Base-by-base conservation (phyloP, 1,140 invertebrate genomes). In the Orius laevigatus region DNA sequence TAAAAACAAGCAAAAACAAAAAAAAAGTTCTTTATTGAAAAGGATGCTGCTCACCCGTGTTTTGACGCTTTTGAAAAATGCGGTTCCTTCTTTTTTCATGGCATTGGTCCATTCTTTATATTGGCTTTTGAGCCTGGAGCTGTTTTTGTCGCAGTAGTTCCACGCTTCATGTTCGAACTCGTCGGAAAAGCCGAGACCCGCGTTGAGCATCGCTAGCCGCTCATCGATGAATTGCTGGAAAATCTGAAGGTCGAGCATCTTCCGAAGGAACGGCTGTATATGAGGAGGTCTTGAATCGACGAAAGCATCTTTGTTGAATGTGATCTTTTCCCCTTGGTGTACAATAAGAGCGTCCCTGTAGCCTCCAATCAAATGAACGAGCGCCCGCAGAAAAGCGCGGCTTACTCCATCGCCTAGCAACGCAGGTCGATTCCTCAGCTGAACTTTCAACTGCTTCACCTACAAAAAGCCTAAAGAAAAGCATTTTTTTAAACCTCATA, bases 151-250 rank as follows among this genome's bases (percentile, higher is more conserved):
- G 0, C 82, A 81, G 63, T 87, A 85, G 46, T 78, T 71, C 55
- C 80, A 85, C 12, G 84, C 81, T 66, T 94, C 90, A 62, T 84
- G 71, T 66, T 96, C 91, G 66, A 95, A 95, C 60, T 92, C 84
- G 64, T 96, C 91, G n/a, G 79, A 82, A 60, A 90, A 90, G 1
- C 87, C 86, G 35, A 81, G 68, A 2, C 89, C 90, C 18, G 79
- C 76, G 66, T 92, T 92, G 32, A 94, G 70, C 69, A 91, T 78
- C 53, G 88, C 80, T 54, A 95, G 66, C 58, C 91, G 70, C 65
- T 91, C 88, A 60, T 92, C 88, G 56, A 94, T 89, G 66, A 96
- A 96, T 81, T 93, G 88, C 60, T 87, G 84, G 67, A 96, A 96
- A 57, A 94, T 93, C 68, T 96, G 91, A 11, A 93, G 70, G 50